phyloP scores from a whole-genome alignment of 2,113 vertebrate genomes.

The Tragelaphus strepsiceros region DNA sequence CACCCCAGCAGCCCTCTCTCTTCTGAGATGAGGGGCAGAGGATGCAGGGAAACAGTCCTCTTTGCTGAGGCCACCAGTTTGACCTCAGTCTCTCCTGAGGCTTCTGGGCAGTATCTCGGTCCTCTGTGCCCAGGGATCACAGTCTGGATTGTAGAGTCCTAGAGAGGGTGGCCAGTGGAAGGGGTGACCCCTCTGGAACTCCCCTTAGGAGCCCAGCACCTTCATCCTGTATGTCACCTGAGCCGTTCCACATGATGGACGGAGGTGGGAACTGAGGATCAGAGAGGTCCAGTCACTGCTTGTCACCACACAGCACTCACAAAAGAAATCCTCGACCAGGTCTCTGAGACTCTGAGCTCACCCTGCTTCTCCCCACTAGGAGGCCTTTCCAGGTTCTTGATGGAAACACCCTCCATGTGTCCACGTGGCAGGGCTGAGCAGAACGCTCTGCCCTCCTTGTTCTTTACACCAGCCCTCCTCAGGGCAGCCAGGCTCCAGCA shows the following conservation, averaged over 20 bases:
- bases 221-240: accelerated
- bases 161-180: accelerated
- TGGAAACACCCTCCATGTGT: no score
- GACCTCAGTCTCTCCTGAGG: neutral
- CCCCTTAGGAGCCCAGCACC: accelerated
- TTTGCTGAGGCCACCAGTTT: accelerated
- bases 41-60: neutral
- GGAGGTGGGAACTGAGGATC: neutral
- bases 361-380: no score
- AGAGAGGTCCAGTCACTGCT: neutral
- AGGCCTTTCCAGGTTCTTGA: no score
- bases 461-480: no score
- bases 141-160: neutral
- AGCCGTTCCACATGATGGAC: accelerated
- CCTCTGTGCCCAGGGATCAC: accelerated
- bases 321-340: neutral
- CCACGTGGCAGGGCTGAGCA: no score
- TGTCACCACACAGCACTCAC: neutral
- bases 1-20: neutral
- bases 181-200: accelerated
- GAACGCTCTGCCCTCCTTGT: no score
- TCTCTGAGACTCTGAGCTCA: neutral
- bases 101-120: accelerated
- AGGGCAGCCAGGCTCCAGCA: no score
- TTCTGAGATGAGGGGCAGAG: neutral